Evolutionary conservation across 2,113 vertebrate genomes (phyloP), one percentile per base, ranked within the genome.

Genomic region (Aleadryas rufinucha): DNA sequence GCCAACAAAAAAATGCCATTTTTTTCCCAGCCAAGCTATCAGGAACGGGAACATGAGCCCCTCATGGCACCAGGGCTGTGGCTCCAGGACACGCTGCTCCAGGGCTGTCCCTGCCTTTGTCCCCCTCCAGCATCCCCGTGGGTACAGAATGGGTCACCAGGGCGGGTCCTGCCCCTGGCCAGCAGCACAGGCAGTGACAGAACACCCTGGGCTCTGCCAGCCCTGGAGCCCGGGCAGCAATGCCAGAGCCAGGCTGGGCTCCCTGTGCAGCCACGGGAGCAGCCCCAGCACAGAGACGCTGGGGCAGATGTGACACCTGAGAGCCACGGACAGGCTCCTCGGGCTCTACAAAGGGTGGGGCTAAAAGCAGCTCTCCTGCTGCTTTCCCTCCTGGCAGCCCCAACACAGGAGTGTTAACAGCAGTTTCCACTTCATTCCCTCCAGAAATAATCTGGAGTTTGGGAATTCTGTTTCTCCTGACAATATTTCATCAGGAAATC

Each of bases 281-380:
- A 18, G 30, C 54, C 19, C 2, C 0, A 5, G 2, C 21, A 6
- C 1, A 0, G 41, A 7, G 5, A 39, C 9, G 11, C 24, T 19
- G 2, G 3, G 13, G 13, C 41, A 24, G 0, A 3, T 50, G 22
- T 33, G 9, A 9, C 63, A 5, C 11, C 56, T 23, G 28, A 4
- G 47, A 53, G 3, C 54, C 27, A 28, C 45, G 45, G 65, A n/a
- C 13, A 26, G 5, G 8, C 41, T 33, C 24, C 77, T 39, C 2
- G 2, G n/a, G 56, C 35, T 61, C 21, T n/a, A 3, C 61, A 30
- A 24, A 11, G 24, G 26, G 39, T 3, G 18, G 39, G n/a, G 37
- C 37, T 77, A 26, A 60, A 57, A 69, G 49, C 42, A 53, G 2
- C 64, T 52, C 13, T n/a, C n/a, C 57, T 56, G 33, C 20, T 65